Evolutionary conservation across 1,140 invertebrate genomes (phyloP), one percentile per base, ranked within the genome.

Genomic region (Kradibia gibbosae): DNA sequence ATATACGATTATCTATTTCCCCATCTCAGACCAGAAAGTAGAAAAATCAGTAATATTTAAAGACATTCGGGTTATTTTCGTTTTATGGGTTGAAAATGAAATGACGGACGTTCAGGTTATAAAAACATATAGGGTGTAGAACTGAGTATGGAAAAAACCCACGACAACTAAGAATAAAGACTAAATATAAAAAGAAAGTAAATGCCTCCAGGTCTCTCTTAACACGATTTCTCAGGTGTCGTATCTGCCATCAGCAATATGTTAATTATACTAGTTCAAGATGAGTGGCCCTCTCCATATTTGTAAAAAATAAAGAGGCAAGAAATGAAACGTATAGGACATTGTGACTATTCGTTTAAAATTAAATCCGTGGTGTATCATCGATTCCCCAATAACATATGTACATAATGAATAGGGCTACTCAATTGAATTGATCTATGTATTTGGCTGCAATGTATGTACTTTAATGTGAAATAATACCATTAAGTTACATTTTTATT

Each of bases 181-280:
- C n/a, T n/a, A n/a, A n/a, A n/a, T n/a, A 78, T 50, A 39, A 53
- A 71, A 39, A 70, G 22, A 36, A 57, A 36, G n/a, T 34, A 76
- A 53, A 70, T 71, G 36, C 53, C 78, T 55, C 22, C 48, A 57
- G 60, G 48, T 28, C 36, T 10, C 74, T 36, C 78, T 79, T 50
- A 72, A 72, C 78, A 65, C 55, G 78, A 65, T 57, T 75, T 25
- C 53, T 77, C 48, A 77, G 39, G 75, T 78, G 53, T 48, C 60
- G 73, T 78, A 82, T 82, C 80, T 72, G 67, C 11, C 65, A 78
- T 78, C 81, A 76, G 75, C 11, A 82, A 72, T 82, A 82, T 82
- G 81, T 82, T 82, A 82, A 82, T 82, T 82, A 82, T 82, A 78
- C 36, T 8, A 10, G 50, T 75, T 36, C 34, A 7, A 48, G 60